These are phyloP conservation scores for Trematocara variabile DNA, from an alignment of 2,113 vertebrate species.

Conservation along the genomic window DNA sequence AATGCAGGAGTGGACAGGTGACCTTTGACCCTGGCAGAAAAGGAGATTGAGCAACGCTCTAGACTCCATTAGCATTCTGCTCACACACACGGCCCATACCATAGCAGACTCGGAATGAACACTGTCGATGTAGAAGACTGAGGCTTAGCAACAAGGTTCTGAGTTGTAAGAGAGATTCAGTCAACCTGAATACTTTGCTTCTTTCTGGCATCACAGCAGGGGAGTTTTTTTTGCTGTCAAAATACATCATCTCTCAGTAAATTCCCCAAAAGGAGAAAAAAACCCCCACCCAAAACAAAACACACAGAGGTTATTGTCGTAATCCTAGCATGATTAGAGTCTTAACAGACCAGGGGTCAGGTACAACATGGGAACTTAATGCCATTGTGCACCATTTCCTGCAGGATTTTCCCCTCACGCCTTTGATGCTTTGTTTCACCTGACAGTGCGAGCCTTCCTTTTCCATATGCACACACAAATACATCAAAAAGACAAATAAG, in stretches of 20 bases:
- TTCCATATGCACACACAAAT: conserved; percentile 28
- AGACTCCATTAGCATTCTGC: conserved; percentile 47
- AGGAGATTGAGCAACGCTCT: conserved; percentile 48
- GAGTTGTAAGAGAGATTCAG: not conserved
- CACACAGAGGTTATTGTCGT: not conserved
- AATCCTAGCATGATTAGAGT: conserved; percentile 33
- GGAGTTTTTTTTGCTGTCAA: conserved; percentile 3
- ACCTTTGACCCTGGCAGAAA: conserved; percentile 57
- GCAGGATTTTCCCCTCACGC: not conserved
- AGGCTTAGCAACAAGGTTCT: conserved; percentile 8
- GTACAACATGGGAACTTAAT: conserved; percentile 31
- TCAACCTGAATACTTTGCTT: conserved; percentile 2
- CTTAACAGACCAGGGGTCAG: conserved; percentile 30
- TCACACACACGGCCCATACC: conserved; percentile 20
- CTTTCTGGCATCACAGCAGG: not conserved
- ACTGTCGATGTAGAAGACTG: not conserved
- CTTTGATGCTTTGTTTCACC: conserved; percentile 23
- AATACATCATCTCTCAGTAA: conserved; percentile 10
- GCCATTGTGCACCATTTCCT: not conserved
- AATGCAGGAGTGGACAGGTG: conserved; percentile 39
- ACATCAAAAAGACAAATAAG: conserved; percentile 50
- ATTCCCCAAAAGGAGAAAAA: not conserved
- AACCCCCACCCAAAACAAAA: accelerated
- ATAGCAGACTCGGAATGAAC: not conserved
- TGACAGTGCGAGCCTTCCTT: conserved; percentile 18